These are phyloP conservation scores for Solea senegalensis DNA, from an alignment of 2,113 vertebrate genomes.

Conservation along the genomic window DNA sequence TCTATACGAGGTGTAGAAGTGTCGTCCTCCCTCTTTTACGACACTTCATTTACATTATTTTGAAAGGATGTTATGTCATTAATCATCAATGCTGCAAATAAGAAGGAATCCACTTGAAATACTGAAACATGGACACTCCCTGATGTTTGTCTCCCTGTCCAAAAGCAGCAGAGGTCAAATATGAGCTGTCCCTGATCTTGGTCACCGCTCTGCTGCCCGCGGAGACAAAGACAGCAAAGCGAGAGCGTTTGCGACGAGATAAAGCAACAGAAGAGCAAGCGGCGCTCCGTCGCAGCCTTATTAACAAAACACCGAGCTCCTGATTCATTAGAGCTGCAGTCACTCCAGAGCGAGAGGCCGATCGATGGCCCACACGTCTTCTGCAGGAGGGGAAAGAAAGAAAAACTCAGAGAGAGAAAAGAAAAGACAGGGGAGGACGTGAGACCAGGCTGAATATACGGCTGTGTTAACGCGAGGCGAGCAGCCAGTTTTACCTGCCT, in stretches of 20 bases:
- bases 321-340: conserved; percentile 73
- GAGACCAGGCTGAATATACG: conserved; percentile 68
- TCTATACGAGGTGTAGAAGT: no score
- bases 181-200: conserved; percentile 18
- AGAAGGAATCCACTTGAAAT: neutral
- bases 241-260: conserved; percentile 37
- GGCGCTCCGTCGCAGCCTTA: conserved; percentile 62
- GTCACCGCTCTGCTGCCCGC: neutral
- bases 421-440: conserved; percentile 12
- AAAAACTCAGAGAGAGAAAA: conserved; percentile 28
- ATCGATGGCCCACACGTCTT: conserved; percentile 69
- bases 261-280: conserved; percentile 56
- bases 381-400: conserved; percentile 24
- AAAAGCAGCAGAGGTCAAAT: conserved; percentile 1
- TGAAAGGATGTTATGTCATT: no score
- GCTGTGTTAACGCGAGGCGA: conserved; percentile 59
- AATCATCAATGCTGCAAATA: neutral
- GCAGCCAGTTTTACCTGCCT: conserved; percentile 70
- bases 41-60: no score
- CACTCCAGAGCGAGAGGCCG: conserved; percentile 62
- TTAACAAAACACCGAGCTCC: conserved; percentile 71
- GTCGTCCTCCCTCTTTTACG: no score
- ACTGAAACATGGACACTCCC: neutral
- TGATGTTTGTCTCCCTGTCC: neutral
- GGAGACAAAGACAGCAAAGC: conserved; percentile 27